Evolutionary conservation across 2,113 vertebrate species (phyloP).

Genomic region (Eptesicus fuscus): DNA sequence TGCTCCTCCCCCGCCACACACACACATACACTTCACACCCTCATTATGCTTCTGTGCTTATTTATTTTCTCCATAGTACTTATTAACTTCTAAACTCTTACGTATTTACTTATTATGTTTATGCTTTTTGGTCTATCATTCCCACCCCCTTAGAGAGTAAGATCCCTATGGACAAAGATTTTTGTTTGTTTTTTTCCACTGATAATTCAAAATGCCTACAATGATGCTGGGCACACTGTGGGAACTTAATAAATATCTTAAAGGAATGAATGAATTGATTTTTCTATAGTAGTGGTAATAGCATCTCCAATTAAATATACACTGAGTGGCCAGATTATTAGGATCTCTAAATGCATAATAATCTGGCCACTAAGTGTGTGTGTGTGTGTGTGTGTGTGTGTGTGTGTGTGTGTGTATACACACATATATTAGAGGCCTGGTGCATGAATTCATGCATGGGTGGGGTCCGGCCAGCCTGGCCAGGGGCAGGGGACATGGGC

Average conservation of each 20-base stretch:
- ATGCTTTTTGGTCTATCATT: background rate
- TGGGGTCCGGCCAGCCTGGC: too few relatives aligned
- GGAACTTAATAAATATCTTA: background rate
- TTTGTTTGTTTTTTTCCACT: background rate
- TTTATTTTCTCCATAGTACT: background rate
- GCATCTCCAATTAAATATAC: background rate
- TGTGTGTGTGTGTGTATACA: too few relatives aligned
- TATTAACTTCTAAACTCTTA: background rate
- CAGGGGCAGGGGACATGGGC: too few relatives aligned
- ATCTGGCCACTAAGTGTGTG: too few relatives aligned
- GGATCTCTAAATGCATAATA: too few relatives aligned
- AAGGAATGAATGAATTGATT: background rate
- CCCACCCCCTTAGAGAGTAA: background rate
- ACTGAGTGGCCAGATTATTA: too few relatives aligned
- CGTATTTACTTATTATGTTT: background rate
- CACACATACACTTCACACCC: too few relatives aligned
- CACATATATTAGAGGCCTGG: too few relatives aligned
- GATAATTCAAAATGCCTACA: background rate
- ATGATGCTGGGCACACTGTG: background rate
- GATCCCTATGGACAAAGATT: background rate
- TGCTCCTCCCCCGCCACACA: background rate
- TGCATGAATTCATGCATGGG: too few relatives aligned
- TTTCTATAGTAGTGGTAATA: background rate
- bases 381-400: too few relatives aligned
- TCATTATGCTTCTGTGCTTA: background rate